Conservation (phyloP, 2,797 vertebrate genomes). For the Macropus fuliginosus region DNA sequence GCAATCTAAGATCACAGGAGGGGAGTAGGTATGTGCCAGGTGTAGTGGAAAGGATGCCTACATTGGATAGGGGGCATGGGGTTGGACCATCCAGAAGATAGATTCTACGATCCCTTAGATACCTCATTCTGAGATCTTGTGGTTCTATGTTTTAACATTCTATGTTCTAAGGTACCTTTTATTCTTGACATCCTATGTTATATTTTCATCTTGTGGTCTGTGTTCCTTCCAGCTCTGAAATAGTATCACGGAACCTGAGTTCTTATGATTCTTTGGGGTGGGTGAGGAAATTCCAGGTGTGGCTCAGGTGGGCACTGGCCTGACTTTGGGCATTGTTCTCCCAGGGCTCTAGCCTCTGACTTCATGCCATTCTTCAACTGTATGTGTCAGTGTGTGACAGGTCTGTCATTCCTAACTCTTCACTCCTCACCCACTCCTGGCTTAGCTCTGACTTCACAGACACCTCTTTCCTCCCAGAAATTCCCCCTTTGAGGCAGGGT, state of each 20-base stretch:
- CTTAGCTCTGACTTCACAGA: background rate
- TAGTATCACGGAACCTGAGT: background rate
- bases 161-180: background rate
- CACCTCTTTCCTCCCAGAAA: background rate
- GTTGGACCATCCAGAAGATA: background rate
- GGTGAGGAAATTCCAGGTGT: background rate
- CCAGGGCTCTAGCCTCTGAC: background rate
- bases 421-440: background rate
- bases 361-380: background rate
- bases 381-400: background rate
- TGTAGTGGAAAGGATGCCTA: background rate
- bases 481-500: background rate
- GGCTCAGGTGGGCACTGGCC: background rate
- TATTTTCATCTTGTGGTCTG: background rate
- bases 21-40: background rate
- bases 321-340: background rate
- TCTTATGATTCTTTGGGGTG: background rate
- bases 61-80: too few species aligned
- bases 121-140: background rate
- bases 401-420: background rate
- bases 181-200: background rate
- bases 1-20: background rate
- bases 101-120: background rate
- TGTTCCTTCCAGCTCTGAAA: background rate
- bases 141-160: background rate